phyloP scores from a whole-genome alignment of 2,888 invertebrate species.

The Ochlodes sylvanus region DNA sequence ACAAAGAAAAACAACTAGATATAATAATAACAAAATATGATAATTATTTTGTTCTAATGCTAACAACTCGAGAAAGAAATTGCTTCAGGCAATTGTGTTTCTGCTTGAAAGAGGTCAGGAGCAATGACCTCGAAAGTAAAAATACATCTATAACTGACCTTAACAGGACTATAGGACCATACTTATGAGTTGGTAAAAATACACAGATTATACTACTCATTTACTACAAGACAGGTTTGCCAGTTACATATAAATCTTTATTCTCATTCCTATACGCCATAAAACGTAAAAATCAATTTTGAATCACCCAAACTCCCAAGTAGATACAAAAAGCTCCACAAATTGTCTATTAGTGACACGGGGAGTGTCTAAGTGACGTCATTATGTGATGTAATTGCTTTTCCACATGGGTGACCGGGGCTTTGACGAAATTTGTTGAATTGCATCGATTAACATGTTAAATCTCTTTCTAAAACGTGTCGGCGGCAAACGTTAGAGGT shows the following conservation, averaged over 20 bases:
- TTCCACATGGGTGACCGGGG: conserved; percentile 79
- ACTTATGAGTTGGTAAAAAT: too few relatives aligned
- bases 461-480: conserved; percentile 75
- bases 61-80: too few relatives aligned
- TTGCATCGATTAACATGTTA: conserved; percentile 78
- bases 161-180: too few relatives aligned
- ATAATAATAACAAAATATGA: too few relatives aligned
- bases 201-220: neutral
- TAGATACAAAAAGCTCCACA: conserved; percentile 51
- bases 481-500: conserved; percentile 54
- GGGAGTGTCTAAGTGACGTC: conserved; percentile 76
- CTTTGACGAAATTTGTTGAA: conserved; percentile 76
- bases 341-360: conserved; percentile 77
- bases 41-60: too few relatives aligned
- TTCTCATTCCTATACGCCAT: neutral
- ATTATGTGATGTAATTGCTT: conserved; percentile 82
- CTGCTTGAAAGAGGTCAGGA: too few relatives aligned
- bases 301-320: conserved; percentile 1
- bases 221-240: neutral
- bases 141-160: too few relatives aligned
- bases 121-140: too few relatives aligned
- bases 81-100: too few relatives aligned
- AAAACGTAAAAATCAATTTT: conserved; percentile 19
- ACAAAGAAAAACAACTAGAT: too few relatives aligned
- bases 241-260: neutral